Evolutionary conservation across 2,888 invertebrate genomes (phyloP).

Genomic region (Andrena fulva): DNA sequence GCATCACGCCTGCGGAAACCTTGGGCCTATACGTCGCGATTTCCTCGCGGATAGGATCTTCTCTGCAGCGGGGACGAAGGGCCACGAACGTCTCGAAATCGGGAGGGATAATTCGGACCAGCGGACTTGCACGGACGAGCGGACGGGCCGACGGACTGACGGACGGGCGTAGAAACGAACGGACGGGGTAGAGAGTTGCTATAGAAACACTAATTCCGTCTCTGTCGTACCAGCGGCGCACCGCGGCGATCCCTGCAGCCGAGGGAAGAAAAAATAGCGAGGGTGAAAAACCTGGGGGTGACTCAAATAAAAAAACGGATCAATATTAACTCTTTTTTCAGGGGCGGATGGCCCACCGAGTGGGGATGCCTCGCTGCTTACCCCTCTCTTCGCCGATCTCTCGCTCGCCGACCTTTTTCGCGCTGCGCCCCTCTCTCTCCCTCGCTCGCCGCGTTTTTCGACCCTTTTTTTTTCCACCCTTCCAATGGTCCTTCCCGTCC

Average conservation of each 20-base stretch:
- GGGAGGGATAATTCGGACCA: constrained; percentile 70
- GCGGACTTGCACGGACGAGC: constrained; percentile 68
- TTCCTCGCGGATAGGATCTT: constrained; percentile 18
- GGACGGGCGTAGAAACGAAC: constrained; percentile 67
- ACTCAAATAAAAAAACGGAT: constrained; percentile 89
- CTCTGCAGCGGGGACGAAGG: constrained; percentile 8
- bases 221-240: constrained; percentile 70
- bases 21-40: constrained; percentile 9
- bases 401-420: constrained; percentile 34
- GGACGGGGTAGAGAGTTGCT: constrained; percentile 86
- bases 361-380: constrained; percentile 70
- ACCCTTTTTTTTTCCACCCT: constrained; percentile 75
- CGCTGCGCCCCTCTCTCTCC: constrained; percentile 54
- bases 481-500: constrained; percentile 45
- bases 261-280: constrained; percentile 85
- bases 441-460: constrained; percentile 46
- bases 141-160: constrained; percentile 64
- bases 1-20: background rate
- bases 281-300: constrained; percentile 88
- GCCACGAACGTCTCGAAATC: constrained; percentile 33
- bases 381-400: constrained; percentile 45
- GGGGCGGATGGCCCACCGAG: constrained; percentile 79
- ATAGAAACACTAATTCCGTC: constrained; percentile 88
- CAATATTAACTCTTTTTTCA: constrained; percentile 90
- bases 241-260: constrained; percentile 77